Conservation (phyloP, 2,113 vertebrate genomes). For the Gobio gobio region DNA sequence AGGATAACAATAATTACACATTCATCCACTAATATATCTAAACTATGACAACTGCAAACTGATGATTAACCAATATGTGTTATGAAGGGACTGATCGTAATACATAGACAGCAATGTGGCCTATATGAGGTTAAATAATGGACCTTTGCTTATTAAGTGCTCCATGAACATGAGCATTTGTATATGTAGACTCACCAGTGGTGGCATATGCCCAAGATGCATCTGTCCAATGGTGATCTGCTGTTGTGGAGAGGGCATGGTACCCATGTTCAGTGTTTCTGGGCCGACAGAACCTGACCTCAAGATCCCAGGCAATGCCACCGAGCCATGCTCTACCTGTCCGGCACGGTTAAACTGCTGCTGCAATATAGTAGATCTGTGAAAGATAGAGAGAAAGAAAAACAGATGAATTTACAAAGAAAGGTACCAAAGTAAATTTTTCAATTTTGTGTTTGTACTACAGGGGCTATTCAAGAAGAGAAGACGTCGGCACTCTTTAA, state of each 20-base stretch:
- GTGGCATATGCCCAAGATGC: constrained; percentile 97
- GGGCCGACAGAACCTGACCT: constrained; percentile 91
- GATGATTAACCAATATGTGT: background rate
- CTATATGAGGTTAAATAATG: background rate
- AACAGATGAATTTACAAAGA: background rate
- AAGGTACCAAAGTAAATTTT: background rate
- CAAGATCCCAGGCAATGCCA: constrained; percentile 92
- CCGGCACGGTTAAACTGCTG: constrained; percentile 94
- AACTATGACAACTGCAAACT: background rate
- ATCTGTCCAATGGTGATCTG: constrained; percentile 94
- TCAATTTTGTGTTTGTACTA: background rate
- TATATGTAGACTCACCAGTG: constrained; percentile 81
- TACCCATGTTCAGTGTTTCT: constrained; percentile 92
- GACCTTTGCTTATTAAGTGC: background rate
- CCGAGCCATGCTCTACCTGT: constrained; percentile 89
- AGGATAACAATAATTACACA: background rate
- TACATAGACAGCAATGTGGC: background rate
- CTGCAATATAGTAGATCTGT: constrained; percentile 92
- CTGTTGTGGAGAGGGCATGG: constrained; percentile 94
- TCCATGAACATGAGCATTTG: background rate
- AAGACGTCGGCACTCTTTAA: background rate
- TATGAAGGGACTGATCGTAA: background rate
- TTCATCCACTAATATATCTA: background rate
- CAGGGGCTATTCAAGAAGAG: background rate
- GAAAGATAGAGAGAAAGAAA: background rate